These are phyloP conservation scores for Tachysurus vachellii DNA, from an alignment of 2,113 vertebrate genomes.

Conservation along the genomic window DNA sequence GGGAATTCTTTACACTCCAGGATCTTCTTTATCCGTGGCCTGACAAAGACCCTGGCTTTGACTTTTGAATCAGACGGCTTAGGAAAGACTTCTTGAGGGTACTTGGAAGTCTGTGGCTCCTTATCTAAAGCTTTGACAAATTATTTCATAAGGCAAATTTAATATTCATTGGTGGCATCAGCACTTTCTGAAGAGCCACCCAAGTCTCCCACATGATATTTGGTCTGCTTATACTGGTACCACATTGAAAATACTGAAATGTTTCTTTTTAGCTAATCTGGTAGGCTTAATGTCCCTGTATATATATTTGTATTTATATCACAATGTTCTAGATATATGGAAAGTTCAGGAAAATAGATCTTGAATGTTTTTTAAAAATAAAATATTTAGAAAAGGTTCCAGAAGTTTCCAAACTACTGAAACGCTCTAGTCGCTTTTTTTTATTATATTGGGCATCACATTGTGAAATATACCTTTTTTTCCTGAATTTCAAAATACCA, in stretches of 20 bases:
- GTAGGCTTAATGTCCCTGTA: too few species aligned
- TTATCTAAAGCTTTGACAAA: not conserved
- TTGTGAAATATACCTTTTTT: too few species aligned
- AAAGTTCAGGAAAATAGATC: too few species aligned
- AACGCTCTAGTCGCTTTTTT: too few species aligned
- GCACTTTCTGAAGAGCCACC: not conserved
- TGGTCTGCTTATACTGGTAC: not conserved
- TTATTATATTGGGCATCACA: too few species aligned
- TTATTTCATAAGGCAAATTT: not conserved
- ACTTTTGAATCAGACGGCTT: not conserved
- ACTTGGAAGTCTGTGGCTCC: not conserved
- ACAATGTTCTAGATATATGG: not conserved
- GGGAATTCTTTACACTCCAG: not conserved
- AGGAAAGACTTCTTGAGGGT: not conserved
- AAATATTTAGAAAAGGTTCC: not conserved
- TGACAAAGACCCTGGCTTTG: not conserved
- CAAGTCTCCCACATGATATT: not conserved
- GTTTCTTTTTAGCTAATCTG: not conserved
- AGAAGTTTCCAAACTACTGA: not conserved
- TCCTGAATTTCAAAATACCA: too few species aligned
- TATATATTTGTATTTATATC: not conserved
- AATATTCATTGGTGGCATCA: not conserved
- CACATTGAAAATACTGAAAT: not conserved
- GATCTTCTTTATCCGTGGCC: not conserved
- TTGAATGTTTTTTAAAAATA: not conserved